Evolutionary conservation across 2,797 vertebrate species (phyloP), one percentile per base, ranked within the genome.

Genomic region (Uromys caudimaculatus): DNA sequence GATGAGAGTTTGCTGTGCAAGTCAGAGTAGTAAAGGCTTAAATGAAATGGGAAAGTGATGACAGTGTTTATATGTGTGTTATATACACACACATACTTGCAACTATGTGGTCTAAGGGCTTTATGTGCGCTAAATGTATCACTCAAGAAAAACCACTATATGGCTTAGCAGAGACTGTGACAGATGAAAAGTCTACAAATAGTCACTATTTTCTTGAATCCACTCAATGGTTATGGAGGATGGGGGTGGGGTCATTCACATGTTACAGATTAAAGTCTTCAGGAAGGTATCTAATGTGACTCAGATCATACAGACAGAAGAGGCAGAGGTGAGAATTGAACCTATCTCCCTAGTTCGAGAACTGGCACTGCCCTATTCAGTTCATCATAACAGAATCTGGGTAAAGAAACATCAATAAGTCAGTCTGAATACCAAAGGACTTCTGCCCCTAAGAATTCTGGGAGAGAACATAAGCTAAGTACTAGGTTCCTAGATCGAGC

Each of bases 151-250:
- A 86, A 64, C 38, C 67, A 50, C 35, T 17, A n/a, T 69, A 54
- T 77, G 90, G 47, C 16, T 94, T 95, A 86, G n/a, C 87, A 83
- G 0, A 86, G 44, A 95, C 54, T 52, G 38, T 21, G 23, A 92
- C 62, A 76, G 27, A 16, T 47, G n/a, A 76, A 14, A 17, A 52
- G 0, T 87, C 52, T 87, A 35, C 60, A 85, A 90, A 75, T 3
- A 76, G 50, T 17, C 64, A 83, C 38, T 60, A 47, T 64, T 84
- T 84, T 47, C 58, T 89, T 86, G 58, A 60, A 77, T 35, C 8
- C 14, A 52, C 21, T 88, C 73, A 69, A 67, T 2, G 12, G 52
- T 17, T 47, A 29, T n/a, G 78, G 50, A 29, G 86, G 16, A 4
- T 19, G 35, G n/a, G 14, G 21, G 8, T 0, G 44, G n/a, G 60